These are phyloP conservation scores for Cetoscarus ocellatus DNA, from an alignment of 2,797 vertebrate species.

Conservation along the genomic window DNA sequence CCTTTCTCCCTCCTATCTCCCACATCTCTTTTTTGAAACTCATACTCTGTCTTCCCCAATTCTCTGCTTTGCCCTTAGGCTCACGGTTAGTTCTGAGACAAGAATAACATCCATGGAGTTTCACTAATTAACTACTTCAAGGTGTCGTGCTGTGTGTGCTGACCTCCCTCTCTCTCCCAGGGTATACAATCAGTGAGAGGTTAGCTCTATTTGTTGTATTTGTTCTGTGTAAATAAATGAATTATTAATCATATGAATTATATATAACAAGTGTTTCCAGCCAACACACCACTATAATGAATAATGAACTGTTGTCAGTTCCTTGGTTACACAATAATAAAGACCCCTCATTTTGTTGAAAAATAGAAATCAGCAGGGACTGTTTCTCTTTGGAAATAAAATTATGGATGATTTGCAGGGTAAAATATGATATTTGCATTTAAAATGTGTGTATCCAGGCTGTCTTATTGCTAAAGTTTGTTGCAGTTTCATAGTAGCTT, in stretches of 20 bases:
- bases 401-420: no score
- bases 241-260: slow-evolving; percentile 69
- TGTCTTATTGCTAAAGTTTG: no score
- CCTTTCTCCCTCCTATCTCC: slow-evolving; percentile 27
- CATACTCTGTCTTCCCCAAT: slow-evolving; percentile 44
- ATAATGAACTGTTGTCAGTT: slow-evolving; percentile 50
- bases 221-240: slow-evolving; percentile 65
- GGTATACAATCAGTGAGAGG: slow-evolving; percentile 65
- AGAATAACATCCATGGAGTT: slow-evolving; percentile 72
- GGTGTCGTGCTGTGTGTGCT: slow-evolving; percentile 36
- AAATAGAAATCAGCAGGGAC: slow-evolving; percentile 22
- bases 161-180: slow-evolving; percentile 48
- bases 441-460: no score
- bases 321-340: slow-evolving; percentile 34
- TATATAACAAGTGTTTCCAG: slow-evolving; percentile 50
- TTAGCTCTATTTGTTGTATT: slow-evolving; percentile 71
- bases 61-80: slow-evolving; percentile 52
- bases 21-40: slow-evolving; percentile 42
- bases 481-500: no score
- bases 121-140: slow-evolving; percentile 64
- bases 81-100: slow-evolving; percentile 70
- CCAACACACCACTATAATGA: slow-evolving; percentile 49
- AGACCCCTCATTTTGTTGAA: slow-evolving; percentile 12
- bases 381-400: neutral
- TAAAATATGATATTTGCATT: no score